Percentiles rank a stretch among this genome's conserved stretches.
phyloP scores from a whole-genome alignment of 2,113 vertebrate species.

The Elachura formosa region DNA sequence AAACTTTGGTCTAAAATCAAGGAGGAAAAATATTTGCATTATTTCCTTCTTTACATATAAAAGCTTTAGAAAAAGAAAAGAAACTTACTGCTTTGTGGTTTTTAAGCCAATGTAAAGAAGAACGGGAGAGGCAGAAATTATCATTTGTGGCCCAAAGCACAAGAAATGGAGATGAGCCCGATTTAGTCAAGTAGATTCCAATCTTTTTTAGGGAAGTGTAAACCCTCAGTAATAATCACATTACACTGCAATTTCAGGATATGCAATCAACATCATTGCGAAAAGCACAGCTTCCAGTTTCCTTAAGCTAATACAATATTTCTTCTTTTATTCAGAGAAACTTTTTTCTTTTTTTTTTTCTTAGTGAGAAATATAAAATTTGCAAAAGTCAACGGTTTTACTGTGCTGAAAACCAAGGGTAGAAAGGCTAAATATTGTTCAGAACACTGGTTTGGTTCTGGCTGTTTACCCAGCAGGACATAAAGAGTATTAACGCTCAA shows the following conservation, averaged over 20 bases:
- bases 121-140: not conserved
- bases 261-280: not conserved
- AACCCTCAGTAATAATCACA: not conserved
- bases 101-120: not conserved
- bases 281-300: not conserved
- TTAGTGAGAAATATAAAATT: not conserved
- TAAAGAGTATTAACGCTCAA: slow-evolving; percentile 59
- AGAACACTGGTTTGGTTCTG: not conserved
- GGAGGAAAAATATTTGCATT: slow-evolving; percentile 38
- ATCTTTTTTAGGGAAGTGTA: not conserved
- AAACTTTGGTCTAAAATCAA: slow-evolving; percentile 9
- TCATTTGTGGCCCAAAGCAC: not conserved
- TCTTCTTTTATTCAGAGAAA: not conserved
- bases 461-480: slow-evolving; percentile 53
- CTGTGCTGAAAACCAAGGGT: not conserved
- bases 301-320: not conserved
- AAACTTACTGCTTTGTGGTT: not conserved
- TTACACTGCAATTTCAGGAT: not conserved
- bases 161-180: not conserved
- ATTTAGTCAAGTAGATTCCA: not conserved
- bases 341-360: not conserved
- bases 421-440: not conserved
- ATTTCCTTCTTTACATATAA: not conserved
- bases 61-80: not conserved
- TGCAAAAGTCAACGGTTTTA: not conserved